Evolutionary conservation across 2,888 invertebrate genomes (phyloP).

Genomic region (Clistopyga incitator): DNA sequence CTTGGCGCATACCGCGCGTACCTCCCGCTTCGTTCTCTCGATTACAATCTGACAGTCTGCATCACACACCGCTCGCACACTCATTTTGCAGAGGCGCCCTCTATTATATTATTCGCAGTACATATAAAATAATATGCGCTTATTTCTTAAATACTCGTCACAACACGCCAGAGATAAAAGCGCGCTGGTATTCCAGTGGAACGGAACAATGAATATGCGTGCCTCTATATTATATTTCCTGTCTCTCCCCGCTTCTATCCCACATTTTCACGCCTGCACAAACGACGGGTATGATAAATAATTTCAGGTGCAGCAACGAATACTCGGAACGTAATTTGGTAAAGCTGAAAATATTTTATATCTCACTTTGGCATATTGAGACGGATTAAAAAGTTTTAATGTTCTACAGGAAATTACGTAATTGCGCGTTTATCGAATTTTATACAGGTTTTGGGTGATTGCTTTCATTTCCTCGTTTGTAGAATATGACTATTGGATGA

Average conservation of each 20-base stretch:
- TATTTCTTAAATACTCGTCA: slow-evolving; percentile 4
- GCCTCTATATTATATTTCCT: background rate
- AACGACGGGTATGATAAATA: background rate
- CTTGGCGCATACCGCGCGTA: slow-evolving; percentile 7
- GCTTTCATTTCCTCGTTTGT: too few relatives aligned
- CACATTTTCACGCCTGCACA: background rate
- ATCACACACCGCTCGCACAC: background rate
- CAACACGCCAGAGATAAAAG: slow-evolving; percentile 4
- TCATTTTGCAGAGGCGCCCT: slow-evolving; percentile 21
- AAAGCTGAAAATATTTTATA: background rate
- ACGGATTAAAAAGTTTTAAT: too few relatives aligned
- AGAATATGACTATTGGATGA: too few relatives aligned
- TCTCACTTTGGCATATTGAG: background rate
- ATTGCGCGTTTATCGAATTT: too few relatives aligned
- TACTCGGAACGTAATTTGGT: background rate
- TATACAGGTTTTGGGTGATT: too few relatives aligned
- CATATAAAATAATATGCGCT: background rate
- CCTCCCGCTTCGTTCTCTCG: slow-evolving; percentile 32
- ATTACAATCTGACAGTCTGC: slow-evolving; percentile 35
- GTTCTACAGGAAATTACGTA: too few relatives aligned
- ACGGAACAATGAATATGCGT: slow-evolving; percentile 18
- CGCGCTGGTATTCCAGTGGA: background rate
- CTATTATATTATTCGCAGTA: slow-evolving; percentile 13
- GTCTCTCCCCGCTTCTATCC: background rate
- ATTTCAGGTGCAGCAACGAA: background rate